Base-by-base conservation (phyloP, 1,140 invertebrate species). In the Drosophila navojoa region DNA sequence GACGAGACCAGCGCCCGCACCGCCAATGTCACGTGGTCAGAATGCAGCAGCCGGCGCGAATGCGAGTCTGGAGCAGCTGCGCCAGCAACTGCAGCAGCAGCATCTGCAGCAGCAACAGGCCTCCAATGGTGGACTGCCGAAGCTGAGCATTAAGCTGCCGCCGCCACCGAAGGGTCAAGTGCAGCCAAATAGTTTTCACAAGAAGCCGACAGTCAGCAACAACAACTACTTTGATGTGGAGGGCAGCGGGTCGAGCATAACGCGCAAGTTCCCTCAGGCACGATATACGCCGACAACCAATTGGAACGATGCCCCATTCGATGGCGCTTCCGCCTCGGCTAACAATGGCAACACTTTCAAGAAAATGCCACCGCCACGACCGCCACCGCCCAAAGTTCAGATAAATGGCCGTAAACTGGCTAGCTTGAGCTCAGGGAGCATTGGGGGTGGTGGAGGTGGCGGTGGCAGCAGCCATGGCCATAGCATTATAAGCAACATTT, bases 401-500 rank as follows among this genome's bases (percentile, higher is more conserved):
- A 44, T 81, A 4, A 89, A 89, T 74, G 85, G 86, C 0, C 77
- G 67, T 0, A 80, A 73, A 13, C 47, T 62, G 50, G 6, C 62
- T 32, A 44, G 45, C 47, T 60, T 71, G n/a, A 50, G 69, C 32
- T 71, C 44, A 25, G 40, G 7, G 13, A 58, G 35, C 19, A 15
- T 35, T 0, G 42, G 11, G 6, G 55, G 27, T 27, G 13, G 27
- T 16, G 40, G 42, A 9, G 52, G 60, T 10, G 63, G 55, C 40
- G 44, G 47, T 6, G 13, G 50, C n/a, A 44, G 58, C 27, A 54
- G 59, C 11, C 19, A 75, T 35, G 47, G 29, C 54, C 42, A 45
- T 45, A 77, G 54, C 53, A 75, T 94, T n/a, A 90, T 94, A 10
- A 90, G 92, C 29, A 92, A 91, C 70, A 87, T 92, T 47, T 92